These are phyloP conservation scores for Sitobion miscanthi DNA, from an alignment of 1,140 invertebrate species.

Conservation along the genomic window DNA sequence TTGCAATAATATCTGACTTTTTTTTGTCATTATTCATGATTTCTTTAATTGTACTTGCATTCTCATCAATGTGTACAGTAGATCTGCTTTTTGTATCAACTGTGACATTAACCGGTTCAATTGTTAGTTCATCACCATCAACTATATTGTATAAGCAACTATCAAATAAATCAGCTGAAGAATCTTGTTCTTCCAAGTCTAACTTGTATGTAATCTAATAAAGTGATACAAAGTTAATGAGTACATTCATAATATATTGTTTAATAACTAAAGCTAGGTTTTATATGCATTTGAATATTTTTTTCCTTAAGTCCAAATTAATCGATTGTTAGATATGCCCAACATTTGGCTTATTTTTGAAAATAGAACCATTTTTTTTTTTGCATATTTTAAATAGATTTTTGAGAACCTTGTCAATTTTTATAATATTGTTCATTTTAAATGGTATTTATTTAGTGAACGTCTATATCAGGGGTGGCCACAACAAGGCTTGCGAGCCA, in stretches of 20 bases:
- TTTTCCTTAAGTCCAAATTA: too few species aligned
- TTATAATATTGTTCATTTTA: too few species aligned
- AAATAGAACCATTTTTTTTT: too few species aligned
- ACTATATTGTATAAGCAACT: conserved; percentile 46
- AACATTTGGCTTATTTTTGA: too few species aligned
- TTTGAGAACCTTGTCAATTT: too few species aligned
- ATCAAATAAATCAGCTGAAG: background rate
- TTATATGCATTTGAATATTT: too few species aligned
- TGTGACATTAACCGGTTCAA: conserved; percentile 26
- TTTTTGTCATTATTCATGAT: background rate
- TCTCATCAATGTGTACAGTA: background rate
- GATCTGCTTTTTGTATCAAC: background rate
- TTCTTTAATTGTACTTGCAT: background rate
- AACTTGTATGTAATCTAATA: conserved; percentile 41
- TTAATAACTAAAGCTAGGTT: background rate
- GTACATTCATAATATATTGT: background rate
- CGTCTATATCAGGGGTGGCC: too few species aligned
- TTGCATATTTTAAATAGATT: too few species aligned
- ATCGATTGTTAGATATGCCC: too few species aligned
- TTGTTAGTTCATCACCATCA: conserved; percentile 38
- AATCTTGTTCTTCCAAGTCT: conserved; percentile 34
- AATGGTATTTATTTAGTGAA: too few species aligned
- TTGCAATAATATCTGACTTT: too few species aligned
- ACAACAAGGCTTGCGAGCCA: too few species aligned
- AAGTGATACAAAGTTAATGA: background rate